These are phyloP conservation scores for Odocoileus virginianus DNA, from an alignment of 2,113 vertebrate species.

Conservation along the genomic window DNA sequence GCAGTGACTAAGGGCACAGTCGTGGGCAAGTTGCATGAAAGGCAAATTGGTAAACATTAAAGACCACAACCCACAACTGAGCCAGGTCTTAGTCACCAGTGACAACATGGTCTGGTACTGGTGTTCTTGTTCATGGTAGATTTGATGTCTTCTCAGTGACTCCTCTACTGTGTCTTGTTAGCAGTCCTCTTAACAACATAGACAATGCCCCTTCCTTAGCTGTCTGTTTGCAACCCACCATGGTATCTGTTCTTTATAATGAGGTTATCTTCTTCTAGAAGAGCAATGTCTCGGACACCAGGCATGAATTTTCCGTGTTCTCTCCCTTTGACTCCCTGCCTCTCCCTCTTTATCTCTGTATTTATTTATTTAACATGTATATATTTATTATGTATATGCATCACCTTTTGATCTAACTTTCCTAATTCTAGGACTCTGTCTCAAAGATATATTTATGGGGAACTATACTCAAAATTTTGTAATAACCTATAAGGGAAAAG, in stretches of 20 bases:
- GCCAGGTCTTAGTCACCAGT: neutral
- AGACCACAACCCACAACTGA: neutral
- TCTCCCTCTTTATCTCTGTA: neutral
- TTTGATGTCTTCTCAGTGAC: neutral
- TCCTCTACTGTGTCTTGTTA: neutral
- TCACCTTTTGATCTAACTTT: neutral
- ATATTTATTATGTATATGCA: neutral
- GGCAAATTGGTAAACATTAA: neutral
- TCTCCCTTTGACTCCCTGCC: neutral
- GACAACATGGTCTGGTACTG: neutral
- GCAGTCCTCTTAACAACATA: neutral
- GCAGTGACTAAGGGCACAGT: fast-evolving
- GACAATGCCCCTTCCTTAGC: neutral
- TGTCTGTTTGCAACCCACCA: neutral
- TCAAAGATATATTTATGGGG: neutral
- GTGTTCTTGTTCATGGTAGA: neutral
- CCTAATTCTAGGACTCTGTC: neutral
- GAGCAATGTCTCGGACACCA: neutral
- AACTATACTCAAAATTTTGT: neutral
- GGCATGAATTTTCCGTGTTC: neutral
- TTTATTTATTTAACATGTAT: neutral
- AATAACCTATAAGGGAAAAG: neutral
- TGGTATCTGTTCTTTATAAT: neutral
- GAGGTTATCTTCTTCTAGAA: neutral
- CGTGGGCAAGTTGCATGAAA: neutral